phyloP scores from a whole-genome alignment of 2,113 vertebrate species.

The Emberiza fucata region DNA sequence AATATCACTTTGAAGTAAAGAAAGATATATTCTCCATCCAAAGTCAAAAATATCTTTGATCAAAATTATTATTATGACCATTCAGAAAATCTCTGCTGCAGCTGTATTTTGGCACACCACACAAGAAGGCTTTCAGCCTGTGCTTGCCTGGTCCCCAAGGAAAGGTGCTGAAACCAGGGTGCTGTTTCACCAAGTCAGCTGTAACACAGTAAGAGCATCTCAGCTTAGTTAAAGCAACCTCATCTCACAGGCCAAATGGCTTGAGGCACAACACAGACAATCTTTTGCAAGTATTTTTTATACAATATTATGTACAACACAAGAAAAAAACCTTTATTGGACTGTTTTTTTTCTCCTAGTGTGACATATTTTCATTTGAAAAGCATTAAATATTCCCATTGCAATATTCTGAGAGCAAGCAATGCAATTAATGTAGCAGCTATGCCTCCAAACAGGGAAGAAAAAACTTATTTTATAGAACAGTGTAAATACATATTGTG shows the following conservation, averaged over 20 bases:
- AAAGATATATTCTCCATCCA: neutral
- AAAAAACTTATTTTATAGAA: neutral
- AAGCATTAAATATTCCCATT: neutral
- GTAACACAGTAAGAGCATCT: neutral
- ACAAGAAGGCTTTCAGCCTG: neutral
- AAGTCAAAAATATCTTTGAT: neutral
- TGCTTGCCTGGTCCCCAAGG: neutral
- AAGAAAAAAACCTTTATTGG: neutral
- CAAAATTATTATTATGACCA: neutral
- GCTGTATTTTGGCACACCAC: neutral
- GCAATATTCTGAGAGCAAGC: neutral
- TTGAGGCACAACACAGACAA: neutral
- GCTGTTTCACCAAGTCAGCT: neutral
- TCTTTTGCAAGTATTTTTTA: neutral
- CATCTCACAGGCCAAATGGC: neutral
- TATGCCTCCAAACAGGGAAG: neutral
- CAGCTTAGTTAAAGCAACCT: neutral
- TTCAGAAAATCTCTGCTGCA: neutral
- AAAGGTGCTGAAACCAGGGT: neutral
- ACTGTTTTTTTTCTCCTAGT: neutral
- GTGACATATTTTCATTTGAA: slow-evolving; percentile 6
- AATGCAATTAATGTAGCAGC: neutral
- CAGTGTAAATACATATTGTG: neutral
- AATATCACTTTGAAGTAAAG: neutral
- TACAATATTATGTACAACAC: neutral